Evolutionary conservation across 2,113 vertebrate species (phyloP), one percentile per base, ranked within the genome.

Genomic region (Grantiella picta): DNA sequence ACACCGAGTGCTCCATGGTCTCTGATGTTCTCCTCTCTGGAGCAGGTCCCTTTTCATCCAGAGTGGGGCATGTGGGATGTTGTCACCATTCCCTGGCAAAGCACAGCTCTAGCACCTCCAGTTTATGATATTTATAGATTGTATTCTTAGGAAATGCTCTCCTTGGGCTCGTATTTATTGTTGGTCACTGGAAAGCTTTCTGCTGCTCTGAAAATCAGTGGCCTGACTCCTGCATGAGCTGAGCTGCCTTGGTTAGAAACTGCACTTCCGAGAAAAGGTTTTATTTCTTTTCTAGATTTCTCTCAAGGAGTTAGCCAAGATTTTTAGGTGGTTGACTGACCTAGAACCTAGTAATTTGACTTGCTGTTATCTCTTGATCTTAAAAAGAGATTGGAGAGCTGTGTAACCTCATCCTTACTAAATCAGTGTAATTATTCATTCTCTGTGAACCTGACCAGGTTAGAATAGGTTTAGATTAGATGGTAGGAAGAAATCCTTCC

Each of bases 61-160:
- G 15, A 4, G 1, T 0, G 1, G 17, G 10, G 3, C 19, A 4
- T 7, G 4, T 19, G 42, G 50, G 54, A 50, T 53, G 23, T 33
- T 90, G 40, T 63, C 0, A 0, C 12, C 23, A 7, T 68, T 63
- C 59, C 21, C 47, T 64, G 36, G 9, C 24, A 81, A 84, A 86
- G 31, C 35, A 16, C 44, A 36, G 38, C 29, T 52, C 56, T 45
- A 38, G 10, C 40, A 49, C 18, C 16, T 75, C 24, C 27, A 21
- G 9, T 38, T 65, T 44, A 40, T 2, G 5, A 9, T 7, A 44
- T 29, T 27, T 63, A 31, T 73, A 31, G 28, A 7, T 31, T 54
- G 4, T 35, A 15, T 56, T 47, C 12, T 20, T 56, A 7, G 0
- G 0, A 24, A n/a, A 11, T 24, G 14, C 25, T 68, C 20, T 63